Evolutionary conservation across 2,797 vertebrate genomes (phyloP), one percentile per base, ranked within the genome.

Genomic region (Aviceda cuculoides): DNA sequence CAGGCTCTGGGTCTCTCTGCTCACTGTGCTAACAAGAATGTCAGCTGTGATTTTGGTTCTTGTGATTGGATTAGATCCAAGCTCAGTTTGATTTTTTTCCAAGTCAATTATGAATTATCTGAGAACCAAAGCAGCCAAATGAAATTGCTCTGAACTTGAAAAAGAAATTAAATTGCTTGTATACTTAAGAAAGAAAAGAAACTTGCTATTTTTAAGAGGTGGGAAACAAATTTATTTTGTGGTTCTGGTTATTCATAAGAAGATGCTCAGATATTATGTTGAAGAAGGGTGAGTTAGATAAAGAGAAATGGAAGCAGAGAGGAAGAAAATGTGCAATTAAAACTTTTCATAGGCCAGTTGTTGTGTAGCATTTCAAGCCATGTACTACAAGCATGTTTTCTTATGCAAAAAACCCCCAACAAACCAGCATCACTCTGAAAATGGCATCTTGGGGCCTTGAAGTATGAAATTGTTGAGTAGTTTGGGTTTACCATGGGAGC

Each of bases 81-180:
- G 88, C 46, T 79, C 77, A 90, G 71, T 94, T 79, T 96, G 95
- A 91, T 40, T 83, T 96, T 96, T 94, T 96, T 93, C 94, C 95
- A 96, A 96, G 88, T 65, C 93, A 96, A 72, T 96, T 97, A 96
- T 47, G 83, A 96, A 93, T 87, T 96, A 90, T 92, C 92, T 87
- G 92, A 96, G 80, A 91, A 90, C 75, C 68, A 88, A 86, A 90
- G 94, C 58, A 79, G 88, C 62, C 73, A 96, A 96, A 95, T 65
- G 70, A 90, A 96, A 95, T 94, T 71, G 10, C 66, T 81, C 42
- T 94, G 66, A 79, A 86, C 37, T 91, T 80, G 49, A 71, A 91
- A 94, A 95, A 71, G 16, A 91, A 91, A 94, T 91, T 78, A 68
- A 72, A 93, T 88, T 78, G 46, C 50, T 65, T 79, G 35, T 72